Evolutionary conservation across 2,113 vertebrate genomes (phyloP).

Genomic region (Apteryx mantelli): DNA sequence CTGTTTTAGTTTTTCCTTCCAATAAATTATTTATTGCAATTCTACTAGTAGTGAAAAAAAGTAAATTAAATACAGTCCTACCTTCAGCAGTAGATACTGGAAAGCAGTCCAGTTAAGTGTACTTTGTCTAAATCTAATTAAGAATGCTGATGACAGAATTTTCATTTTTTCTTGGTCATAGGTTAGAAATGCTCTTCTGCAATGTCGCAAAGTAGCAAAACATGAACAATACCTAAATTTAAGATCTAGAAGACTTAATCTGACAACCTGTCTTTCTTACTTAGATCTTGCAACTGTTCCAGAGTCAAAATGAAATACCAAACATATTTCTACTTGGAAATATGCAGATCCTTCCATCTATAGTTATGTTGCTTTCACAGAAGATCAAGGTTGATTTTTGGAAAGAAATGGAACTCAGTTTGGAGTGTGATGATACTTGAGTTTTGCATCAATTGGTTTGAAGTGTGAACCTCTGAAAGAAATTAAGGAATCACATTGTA

Average conservation of each 20-base stretch:
- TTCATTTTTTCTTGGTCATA: background rate
- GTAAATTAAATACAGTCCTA: background rate
- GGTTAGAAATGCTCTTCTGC: background rate
- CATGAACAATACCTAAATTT: background rate
- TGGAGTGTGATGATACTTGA: background rate
- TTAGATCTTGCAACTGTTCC: background rate
- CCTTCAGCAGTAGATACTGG: background rate
- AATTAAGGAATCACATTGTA: background rate
- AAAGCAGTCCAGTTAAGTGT: background rate
- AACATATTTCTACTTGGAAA: slow-evolving; percentile 33
- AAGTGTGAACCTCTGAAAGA: background rate
- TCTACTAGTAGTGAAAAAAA: background rate
- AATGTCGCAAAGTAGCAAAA: background rate
- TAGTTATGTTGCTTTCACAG: background rate
- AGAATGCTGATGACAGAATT: background rate
- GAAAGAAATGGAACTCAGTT: background rate
- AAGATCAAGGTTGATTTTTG: background rate
- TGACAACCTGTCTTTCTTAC: background rate
- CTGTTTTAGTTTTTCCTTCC: background rate
- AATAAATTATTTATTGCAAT: background rate
- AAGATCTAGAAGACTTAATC: background rate
- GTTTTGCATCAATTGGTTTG: background rate
- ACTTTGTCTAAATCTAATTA: background rate
- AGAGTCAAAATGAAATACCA: background rate
- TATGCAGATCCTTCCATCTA: background rate